Evolutionary conservation across 1,140 invertebrate species (phyloP).

Genomic region (Asbolus verrucosus): DNA sequence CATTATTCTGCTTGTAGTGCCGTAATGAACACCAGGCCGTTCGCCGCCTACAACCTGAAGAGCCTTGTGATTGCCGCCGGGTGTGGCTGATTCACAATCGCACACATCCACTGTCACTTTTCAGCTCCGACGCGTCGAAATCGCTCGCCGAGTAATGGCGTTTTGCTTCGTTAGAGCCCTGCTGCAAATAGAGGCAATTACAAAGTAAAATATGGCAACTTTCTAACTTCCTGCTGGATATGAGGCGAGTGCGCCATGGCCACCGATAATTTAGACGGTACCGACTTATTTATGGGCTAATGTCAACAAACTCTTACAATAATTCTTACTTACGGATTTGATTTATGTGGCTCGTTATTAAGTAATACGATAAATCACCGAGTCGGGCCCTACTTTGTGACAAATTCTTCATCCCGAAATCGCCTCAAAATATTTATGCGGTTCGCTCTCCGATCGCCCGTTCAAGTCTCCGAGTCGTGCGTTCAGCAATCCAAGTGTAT

Average conservation of each 20-base stretch:
- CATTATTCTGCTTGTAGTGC: slow-evolving; percentile 50
- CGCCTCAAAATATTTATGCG: too few relatives aligned
- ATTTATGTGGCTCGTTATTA: slow-evolving; percentile 17
- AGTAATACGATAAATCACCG: slow-evolving; percentile 18
- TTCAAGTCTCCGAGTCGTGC: too few relatives aligned
- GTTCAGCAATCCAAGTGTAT: too few relatives aligned
- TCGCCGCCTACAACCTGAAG: slow-evolving; percentile 48
- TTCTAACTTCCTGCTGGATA: slow-evolving; percentile 6
- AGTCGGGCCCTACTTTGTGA: too few relatives aligned
- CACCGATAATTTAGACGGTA: background rate
- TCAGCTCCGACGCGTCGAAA: background rate
- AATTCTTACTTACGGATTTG: slow-evolving; percentile 27
- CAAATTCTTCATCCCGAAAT: background rate
- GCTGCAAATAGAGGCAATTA: slow-evolving; percentile 13
- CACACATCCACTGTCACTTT: slow-evolving; percentile 40
- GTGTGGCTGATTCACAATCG: slow-evolving; percentile 48
- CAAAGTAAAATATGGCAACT: background rate
- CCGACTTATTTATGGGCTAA: slow-evolving; percentile 9
- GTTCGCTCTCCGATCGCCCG: too few relatives aligned
- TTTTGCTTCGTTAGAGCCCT: background rate
- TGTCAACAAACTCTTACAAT: background rate
- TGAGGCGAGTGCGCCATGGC: background rate
- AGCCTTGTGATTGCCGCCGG: slow-evolving; percentile 43
- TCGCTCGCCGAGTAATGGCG: background rate
- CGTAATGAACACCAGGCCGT: slow-evolving; percentile 46